Base-by-base conservation (phyloP, 1,140 invertebrate species). In the Luehdorfia chinensis region DNA sequence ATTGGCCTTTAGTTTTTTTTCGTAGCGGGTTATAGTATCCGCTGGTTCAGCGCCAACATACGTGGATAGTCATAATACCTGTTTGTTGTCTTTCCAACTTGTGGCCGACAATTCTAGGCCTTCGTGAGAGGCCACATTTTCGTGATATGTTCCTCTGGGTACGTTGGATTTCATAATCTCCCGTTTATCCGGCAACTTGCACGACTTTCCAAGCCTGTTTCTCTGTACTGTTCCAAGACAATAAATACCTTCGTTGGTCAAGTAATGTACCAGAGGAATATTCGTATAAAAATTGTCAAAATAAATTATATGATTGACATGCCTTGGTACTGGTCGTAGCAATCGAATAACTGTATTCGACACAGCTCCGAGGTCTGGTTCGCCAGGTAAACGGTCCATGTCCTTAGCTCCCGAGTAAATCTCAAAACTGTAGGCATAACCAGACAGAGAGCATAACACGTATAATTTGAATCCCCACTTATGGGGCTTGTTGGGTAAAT, bases 391-490 rank as follows among this genome's bases (percentile, higher is more conserved):
- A 46, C 48, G 33, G 34, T 63, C 56, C 13, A 60, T 71, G 47
- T 74, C 44, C 31, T 71, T 48, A 56, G 55, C 47, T 66, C 75
- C 73, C 31, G 66, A 67, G 58, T 84, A 86, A 49, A 85, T 67
- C 50, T 84, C 76, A 76, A 84, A 83, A 56, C 69, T 75, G 55
- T 84, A 71, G 16, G 73, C 61, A 48, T 72, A 68, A 11, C 76
- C 84, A 64, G 54, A 68, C 16, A 59, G 36, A 49, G 54, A 64
- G 54, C 64, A 71, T 47, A 76, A 43, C 9, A 70, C 60, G 30
- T 71, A 87, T 47, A 86, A 59, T 61, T 85, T 87, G 23, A 83
- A 80, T 16, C 76, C 83, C 66, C 57, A 66, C 45, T 65, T 70
- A 52, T 66, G 54, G 39, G 59, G 59, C 48, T 68, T 68, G 34